Base-by-base conservation (phyloP, 2,888 invertebrate genomes). In the Sesia bembeciformis region DNA sequence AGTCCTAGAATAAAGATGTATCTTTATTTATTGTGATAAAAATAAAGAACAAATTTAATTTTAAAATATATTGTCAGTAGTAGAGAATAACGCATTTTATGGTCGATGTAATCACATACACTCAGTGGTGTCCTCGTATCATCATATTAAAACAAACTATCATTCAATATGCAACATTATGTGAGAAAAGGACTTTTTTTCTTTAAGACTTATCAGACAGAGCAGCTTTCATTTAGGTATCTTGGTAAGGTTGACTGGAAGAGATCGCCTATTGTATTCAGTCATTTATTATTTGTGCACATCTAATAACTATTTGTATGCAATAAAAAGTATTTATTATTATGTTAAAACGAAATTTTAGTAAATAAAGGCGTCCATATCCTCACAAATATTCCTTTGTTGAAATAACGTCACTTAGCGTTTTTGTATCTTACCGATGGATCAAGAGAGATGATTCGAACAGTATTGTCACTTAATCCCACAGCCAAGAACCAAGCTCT, bases 371-470 rank as follows among this genome's bases (percentile, higher is more conserved):
- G 23, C 23, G 2, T 23, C 23, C 23, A 5, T 39, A 4, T 40
- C 7, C 51, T 3, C 7, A 39, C 0, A 39, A 43, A 49, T 6
- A 39, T 23, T 23, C 52, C 38, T 5, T 40, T 54, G 40, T 39
- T 6, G 52, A 40, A 53, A 46, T 49, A 42, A 7, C n/a, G 23
- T 23, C 2, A 23, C 23, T 43, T 53, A 51, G 43, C 6, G 4
- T 40, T 8, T 23, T 40, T 7, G 7, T 5, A 38, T 49, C 92
- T 91, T 84, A 94, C 94, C 53, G 94, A 93, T 38, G 99, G 99
- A 86, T 99, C 99, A 56, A 99, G 90, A 0, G 99, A 99, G 58
- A 99, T 97, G 57, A 99, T 97, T 66, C 99, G 91, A 56, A 99
- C 99, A 39, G 99, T 99, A 73, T 97, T 97, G 72, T 99, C 99